phyloP scores from a whole-genome alignment of 2,888 invertebrate species.

The Notocelia uddmanniana region DNA sequence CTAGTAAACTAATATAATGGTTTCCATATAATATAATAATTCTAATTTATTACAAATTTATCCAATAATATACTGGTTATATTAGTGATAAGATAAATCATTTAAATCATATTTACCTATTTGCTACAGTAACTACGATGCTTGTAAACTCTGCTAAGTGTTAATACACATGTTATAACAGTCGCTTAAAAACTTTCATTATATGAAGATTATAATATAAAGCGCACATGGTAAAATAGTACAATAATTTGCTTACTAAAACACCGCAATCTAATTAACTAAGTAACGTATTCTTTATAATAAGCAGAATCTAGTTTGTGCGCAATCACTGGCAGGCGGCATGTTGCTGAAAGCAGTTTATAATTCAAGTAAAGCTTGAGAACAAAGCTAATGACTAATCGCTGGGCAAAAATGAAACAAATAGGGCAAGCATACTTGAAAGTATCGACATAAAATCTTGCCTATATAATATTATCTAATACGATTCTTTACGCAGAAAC shows the following conservation, averaged over 20 bases:
- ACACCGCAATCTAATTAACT: conserved; percentile 1
- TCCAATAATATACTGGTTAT: too few species aligned
- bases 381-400: neutral
- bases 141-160: neutral
- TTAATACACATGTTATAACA: neutral
- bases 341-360: conserved; percentile 1
- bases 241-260: neutral
- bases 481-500: neutral
- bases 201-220: neutral
- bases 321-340: conserved; percentile 17
- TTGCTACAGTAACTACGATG: neutral
- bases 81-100: too few species aligned
- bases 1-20: too few species aligned
- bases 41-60: too few species aligned
- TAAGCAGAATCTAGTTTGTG: conserved; percentile 13
- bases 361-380: neutral
- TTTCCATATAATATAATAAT: too few species aligned
- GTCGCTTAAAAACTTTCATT: neutral
- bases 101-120: too few species aligned
- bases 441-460: neutral
- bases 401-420: neutral
- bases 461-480: neutral
- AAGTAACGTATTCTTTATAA: neutral
- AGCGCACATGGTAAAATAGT: neutral
- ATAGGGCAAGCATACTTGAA: neutral